Percentiles rank a stretch among this genome's conserved stretches.
Evolutionary conservation across 2,113 vertebrate species (phyloP).

Genomic region (Haemorhous mexicanus): DNA sequence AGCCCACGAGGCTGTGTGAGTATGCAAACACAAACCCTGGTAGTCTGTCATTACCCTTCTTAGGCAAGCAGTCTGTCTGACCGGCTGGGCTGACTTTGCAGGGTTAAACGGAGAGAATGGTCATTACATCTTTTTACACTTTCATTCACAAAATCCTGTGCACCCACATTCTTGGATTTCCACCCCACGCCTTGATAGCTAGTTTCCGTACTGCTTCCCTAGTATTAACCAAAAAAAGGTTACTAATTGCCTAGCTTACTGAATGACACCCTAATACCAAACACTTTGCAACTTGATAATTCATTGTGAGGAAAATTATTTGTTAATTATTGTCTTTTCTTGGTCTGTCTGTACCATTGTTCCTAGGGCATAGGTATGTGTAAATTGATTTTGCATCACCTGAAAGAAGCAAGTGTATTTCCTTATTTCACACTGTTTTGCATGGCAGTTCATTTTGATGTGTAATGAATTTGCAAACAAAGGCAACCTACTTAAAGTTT

Average conservation of each 20-base stretch:
- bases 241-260: background rate
- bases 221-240: background rate
- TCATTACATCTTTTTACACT: slow-evolving; percentile 37
- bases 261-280: background rate
- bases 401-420: background rate
- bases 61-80: slow-evolving; percentile 37
- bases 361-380: background rate
- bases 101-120: background rate
- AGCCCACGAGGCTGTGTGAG: background rate
- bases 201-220: background rate
- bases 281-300: background rate
- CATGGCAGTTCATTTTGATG: background rate
- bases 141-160: slow-evolving; percentile 46
- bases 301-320: background rate
- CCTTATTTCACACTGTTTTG: background rate
- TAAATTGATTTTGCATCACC: background rate
- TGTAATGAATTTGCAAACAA: background rate
- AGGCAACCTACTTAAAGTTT: background rate
- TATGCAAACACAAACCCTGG: background rate
- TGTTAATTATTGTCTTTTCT: slow-evolving; percentile 14
- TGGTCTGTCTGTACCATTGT: background rate
- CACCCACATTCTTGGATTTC: slow-evolving; percentile 6
- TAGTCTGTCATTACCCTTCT: slow-evolving; percentile 47
- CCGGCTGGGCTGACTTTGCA: slow-evolving; percentile 24
- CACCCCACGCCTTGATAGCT: background rate